Base-by-base conservation (phyloP, 2,113 vertebrate genomes). In the Danionella cerebrum region DNA sequence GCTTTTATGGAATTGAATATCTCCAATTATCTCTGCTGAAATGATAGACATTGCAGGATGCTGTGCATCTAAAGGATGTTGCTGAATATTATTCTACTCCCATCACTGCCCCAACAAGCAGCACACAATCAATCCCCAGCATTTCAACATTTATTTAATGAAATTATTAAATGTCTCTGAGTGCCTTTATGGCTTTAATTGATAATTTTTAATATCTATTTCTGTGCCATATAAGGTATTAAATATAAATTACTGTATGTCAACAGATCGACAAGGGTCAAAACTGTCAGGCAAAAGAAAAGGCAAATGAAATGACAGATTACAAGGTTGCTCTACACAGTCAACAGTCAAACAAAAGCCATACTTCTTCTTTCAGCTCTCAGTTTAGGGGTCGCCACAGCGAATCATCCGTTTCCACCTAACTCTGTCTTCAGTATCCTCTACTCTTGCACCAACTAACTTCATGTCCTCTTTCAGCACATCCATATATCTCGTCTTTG, bases 41-140 rank as follows among this genome's bases (percentile, higher is more conserved):
- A 68, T 55, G 33, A 60, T 73, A 62, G 50, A 35, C 53, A 55
- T 73, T 48, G 22, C 18, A 55, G 35, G 33, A 18, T 63, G 19
- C 41, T 48, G 13, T 68, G 66, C 52, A 35, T 63, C 57, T 25
- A 21, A 27, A 64, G 50, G 39, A 68, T 64, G 64, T 73, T 53
- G 36, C 57, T 53, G n/a, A 57, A 14, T 33, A 68, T 68, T 67
- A 68, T 69, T 18, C 42, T 25, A 12, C 22, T 33, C 65, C 60
- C 3, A 39, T 68, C 41, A 27, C 65, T 60, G 55, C 33, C 44
- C 39, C 36, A 68, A 54, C 64, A 60, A 48, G 39, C 13, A 39
- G 25, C 12, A 29, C 33, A 62, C 36, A 63, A 53, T 44, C 58
- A n/a, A n/a, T n/a, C n/a, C n/a, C 16, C 2, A 19, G 14, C 57